These are phyloP conservation scores for Heliconius himera DNA, from an alignment of 1,140 invertebrate genomes.

Conservation along the genomic window DNA sequence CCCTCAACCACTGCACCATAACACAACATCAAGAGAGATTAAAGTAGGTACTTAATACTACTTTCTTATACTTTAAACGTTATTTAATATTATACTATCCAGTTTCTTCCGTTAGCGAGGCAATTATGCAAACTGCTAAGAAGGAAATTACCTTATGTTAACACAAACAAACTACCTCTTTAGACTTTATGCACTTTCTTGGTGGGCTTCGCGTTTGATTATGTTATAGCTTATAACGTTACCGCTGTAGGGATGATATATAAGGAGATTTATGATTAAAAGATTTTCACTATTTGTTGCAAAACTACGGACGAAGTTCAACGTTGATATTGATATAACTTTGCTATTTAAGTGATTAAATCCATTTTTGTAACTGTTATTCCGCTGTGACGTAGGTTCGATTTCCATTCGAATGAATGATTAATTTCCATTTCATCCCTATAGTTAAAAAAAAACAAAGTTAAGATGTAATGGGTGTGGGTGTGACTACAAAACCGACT, in stretches of 20 bases:
- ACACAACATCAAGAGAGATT: not conserved
- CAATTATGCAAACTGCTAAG: constrained; percentile 12
- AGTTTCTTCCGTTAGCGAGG: constrained; percentile 1
- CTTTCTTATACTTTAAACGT: constrained; percentile 9
- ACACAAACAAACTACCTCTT: constrained; percentile 4
- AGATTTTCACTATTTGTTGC: not conserved
- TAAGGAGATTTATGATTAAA: not conserved
- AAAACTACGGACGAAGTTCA: not conserved
- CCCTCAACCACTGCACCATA: not conserved
- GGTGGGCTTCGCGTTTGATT: not conserved
- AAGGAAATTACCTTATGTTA: constrained; percentile 15
- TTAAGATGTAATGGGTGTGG: too few relatives aligned
- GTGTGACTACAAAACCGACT: too few relatives aligned
- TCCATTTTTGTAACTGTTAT: too few relatives aligned
- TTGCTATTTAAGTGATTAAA: too few relatives aligned
- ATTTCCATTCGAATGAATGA: too few relatives aligned
- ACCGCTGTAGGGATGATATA: not conserved
- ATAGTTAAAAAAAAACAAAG: too few relatives aligned
- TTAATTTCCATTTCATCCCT: too few relatives aligned
- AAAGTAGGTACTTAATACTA: not conserved
- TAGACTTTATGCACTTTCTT: not conserved
- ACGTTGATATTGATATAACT: too few relatives aligned
- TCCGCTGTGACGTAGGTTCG: too few relatives aligned
- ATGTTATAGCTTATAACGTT: not conserved
- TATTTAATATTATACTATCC: constrained; percentile 6